Base-by-base conservation (phyloP, 2,888 invertebrate genomes). In the Oscheius sp. region DNA sequence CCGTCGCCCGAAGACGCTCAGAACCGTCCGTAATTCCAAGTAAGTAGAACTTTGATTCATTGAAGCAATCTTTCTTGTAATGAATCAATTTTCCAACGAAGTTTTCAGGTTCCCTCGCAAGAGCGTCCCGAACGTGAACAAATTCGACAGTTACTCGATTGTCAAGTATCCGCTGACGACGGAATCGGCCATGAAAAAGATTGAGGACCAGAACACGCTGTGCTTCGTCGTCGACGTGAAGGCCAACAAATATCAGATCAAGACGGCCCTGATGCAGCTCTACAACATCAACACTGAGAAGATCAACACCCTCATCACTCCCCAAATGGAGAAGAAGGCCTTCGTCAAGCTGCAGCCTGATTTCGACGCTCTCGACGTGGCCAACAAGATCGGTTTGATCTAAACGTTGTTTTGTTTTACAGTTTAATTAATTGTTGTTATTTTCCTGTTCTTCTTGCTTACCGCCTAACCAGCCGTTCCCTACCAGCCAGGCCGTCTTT, bases 171-270 rank as follows among this genome's bases (percentile, higher is more conserved):
- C 99, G 47, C 91, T 99, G 91, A 99, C 99, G 70, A 99, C 98
- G 90, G 99, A 99, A 93, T 97, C 98, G 9, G 98, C 99, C 71
- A 99, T 99, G 99, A 99, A 99, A 92, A 99, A 99, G 91, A 99
- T 99, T 91, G 99, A 99, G 91, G 99, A 99, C 90, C 97, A 97
- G 92, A 99, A 99, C 92, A 99, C 99, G 21, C 92, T 99, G 89
- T 99, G 99, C 84, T 99, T 99, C 91, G 94, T 99, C 91, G 96
- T 97, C 53, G 95, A 99, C 91, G 93, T 95, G 75, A 93, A 93
- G 87, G 94, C 98, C 55, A 99, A 98, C 92, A 99, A 99, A 91
- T 95, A 95, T 90, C 96, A 96, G 90, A 95, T 99, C 89, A 95
- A 94, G 90, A 93, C 94, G 82, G 96, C 99, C 3, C 96, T 99